Evolutionary conservation across 2,797 vertebrate genomes (phyloP).

Genomic region (Lagodon rhomboides): DNA sequence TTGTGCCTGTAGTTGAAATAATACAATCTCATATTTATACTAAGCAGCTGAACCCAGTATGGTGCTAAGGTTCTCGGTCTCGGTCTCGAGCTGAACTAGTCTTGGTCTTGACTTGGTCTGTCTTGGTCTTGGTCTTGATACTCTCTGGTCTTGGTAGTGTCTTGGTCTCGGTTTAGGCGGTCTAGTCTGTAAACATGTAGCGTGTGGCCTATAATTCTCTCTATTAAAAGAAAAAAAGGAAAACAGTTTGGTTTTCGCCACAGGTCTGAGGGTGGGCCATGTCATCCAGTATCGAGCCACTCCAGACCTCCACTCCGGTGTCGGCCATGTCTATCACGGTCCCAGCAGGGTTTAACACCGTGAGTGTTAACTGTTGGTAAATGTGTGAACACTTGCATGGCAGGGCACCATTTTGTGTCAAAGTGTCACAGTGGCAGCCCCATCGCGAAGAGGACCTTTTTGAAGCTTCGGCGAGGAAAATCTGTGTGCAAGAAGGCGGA

Average conservation of each 20-base stretch:
- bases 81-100: too few relatives aligned
- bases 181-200: too few relatives aligned
- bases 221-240: background rate
- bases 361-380: slow-evolving; percentile 40
- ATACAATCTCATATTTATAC: too few relatives aligned
- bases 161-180: too few relatives aligned
- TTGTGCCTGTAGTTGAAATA: too few relatives aligned
- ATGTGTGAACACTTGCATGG: slow-evolving; percentile 53
- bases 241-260: background rate
- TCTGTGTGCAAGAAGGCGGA: slow-evolving; percentile 27
- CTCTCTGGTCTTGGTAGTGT: too few relatives aligned
- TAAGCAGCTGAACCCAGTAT: too few relatives aligned
- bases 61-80: too few relatives aligned
- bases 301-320: background rate
- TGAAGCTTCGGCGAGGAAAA: slow-evolving; percentile 28
- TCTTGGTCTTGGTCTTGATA: too few relatives aligned
- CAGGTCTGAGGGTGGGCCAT: background rate
- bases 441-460: slow-evolving; percentile 18
- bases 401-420: slow-evolving; percentile 41
- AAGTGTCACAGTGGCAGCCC: slow-evolving; percentile 54
- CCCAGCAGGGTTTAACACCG: slow-evolving; percentile 31
- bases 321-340: slow-evolving; percentile 26
- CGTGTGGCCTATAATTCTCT: background rate
- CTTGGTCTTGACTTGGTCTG: too few relatives aligned
- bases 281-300: background rate